These are phyloP conservation scores for Oscheius sp. DNA, from an alignment of 1,140 invertebrate genomes.

Conservation along the genomic window DNA sequence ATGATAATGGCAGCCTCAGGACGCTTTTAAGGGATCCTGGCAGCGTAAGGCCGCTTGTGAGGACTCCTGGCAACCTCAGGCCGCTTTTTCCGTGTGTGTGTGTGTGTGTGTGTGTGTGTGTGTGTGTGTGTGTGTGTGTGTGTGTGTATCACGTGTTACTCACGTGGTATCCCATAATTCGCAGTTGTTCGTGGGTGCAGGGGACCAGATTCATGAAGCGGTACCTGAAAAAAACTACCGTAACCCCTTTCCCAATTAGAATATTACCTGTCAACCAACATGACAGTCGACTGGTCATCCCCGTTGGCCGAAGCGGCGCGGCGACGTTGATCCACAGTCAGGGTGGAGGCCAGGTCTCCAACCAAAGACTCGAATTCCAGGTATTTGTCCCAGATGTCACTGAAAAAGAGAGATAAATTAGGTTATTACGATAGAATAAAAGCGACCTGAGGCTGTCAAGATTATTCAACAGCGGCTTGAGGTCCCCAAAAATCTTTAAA, in stretches of 20 bases:
- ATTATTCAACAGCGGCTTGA: too few relatives aligned
- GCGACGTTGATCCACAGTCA: conserved; percentile 91
- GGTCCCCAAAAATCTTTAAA: conserved; percentile 21
- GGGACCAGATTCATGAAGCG: conserved; percentile 57
- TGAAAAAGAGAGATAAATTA: conserved; percentile 62
- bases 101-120: too few relatives aligned
- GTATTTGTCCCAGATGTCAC: conserved; percentile 97
- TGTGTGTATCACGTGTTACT: too few relatives aligned
- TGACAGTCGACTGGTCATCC: conserved; percentile 37
- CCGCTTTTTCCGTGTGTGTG: too few relatives aligned
- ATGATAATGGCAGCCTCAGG: too few relatives aligned
- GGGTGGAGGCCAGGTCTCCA: conserved; percentile 92
- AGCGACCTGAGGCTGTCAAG: too few relatives aligned
- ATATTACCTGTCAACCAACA: conserved; percentile 49
- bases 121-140: too few relatives aligned
- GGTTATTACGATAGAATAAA: conserved; percentile 25
- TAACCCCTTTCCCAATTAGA: neutral
- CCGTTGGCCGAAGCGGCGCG: conserved; percentile 63
- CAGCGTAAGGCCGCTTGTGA: too few relatives aligned
- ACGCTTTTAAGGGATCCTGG: too few relatives aligned
- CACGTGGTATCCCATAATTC: conserved; percentile 56
- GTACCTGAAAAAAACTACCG: conserved; percentile 32
- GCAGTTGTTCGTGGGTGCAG: conserved; percentile 54
- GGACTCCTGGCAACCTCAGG: too few relatives aligned
- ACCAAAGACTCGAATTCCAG: conserved; percentile 97